Evolutionary conservation across 1,140 invertebrate genomes (phyloP).

Genomic region (Neodiprion fabricii): DNA sequence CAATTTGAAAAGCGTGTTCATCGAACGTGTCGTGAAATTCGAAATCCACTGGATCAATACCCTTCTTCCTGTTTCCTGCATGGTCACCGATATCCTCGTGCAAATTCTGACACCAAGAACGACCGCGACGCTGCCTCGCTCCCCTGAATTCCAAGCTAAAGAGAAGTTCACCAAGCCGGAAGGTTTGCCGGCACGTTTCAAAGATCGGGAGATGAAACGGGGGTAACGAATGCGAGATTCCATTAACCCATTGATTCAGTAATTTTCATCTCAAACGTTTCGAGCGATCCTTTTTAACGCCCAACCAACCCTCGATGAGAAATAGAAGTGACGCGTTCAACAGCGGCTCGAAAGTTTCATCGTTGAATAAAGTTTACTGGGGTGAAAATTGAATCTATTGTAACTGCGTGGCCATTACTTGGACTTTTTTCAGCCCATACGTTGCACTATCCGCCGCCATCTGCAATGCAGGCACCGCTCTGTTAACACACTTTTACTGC

Average conservation of each 20-base stretch:
- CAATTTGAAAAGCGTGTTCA: conserved; percentile 2
- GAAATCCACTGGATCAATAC: not conserved
- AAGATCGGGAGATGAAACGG: not conserved
- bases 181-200: not conserved
- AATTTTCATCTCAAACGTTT: not conserved
- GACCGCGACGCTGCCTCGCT: not conserved
- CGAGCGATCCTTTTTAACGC: not conserved
- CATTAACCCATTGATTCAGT: not conserved
- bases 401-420: not conserved
- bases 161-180: not conserved
- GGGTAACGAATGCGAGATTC: not conserved
- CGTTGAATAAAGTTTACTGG: not conserved
- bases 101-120: not conserved
- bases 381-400: not conserved
- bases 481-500: not conserved
- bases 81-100: not conserved
- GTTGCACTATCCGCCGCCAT: not conserved
- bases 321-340: not conserved
- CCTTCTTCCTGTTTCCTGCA: not conserved
- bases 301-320: not conserved
- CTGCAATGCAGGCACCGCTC: not conserved
- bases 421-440: not conserved
- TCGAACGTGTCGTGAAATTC: not conserved
- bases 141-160: not conserved
- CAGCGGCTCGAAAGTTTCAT: not conserved